These are phyloP conservation scores for Malaclemys terrapin DNA, from an alignment of 2,113 vertebrate genomes.

Conservation along the genomic window DNA sequence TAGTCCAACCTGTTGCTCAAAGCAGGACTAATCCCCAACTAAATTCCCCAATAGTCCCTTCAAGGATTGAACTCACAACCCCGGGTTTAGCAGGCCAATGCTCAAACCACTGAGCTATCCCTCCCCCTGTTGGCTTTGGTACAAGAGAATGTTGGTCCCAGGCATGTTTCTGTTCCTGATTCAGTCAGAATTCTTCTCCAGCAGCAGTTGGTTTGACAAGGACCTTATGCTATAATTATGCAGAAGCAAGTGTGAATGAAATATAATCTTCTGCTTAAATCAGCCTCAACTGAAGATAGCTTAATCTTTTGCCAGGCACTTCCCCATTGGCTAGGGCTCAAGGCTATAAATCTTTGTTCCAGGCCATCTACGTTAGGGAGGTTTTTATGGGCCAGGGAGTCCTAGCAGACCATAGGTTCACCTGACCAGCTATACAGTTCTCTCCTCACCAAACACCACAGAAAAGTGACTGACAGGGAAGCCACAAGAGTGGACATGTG, in stretches of 20 bases:
- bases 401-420: not conserved
- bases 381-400: not conserved
- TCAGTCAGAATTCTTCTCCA: not conserved
- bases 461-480: too few relatives aligned
- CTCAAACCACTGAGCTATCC: too few relatives aligned
- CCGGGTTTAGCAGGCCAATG: too few relatives aligned
- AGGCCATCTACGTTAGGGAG: not conserved
- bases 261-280: not conserved
- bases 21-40: too few relatives aligned
- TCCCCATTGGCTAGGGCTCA: not conserved
- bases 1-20: too few relatives aligned
- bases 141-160: not conserved
- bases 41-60: too few relatives aligned
- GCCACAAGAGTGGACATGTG: too few relatives aligned
- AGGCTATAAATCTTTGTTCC: not conserved
- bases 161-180: not conserved
- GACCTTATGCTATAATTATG: too few relatives aligned
- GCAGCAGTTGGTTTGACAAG: not conserved
- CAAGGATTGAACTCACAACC: too few relatives aligned
- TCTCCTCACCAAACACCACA: not conserved
- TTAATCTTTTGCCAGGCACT: not conserved
- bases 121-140: not conserved
- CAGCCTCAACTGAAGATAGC: not conserved
- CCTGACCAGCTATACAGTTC: not conserved
- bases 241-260: not conserved